Evolutionary conservation across 2,888 invertebrate species (phyloP), one percentile per base, ranked within the genome.

Genomic region (Conops quadrifasciatus): DNA sequence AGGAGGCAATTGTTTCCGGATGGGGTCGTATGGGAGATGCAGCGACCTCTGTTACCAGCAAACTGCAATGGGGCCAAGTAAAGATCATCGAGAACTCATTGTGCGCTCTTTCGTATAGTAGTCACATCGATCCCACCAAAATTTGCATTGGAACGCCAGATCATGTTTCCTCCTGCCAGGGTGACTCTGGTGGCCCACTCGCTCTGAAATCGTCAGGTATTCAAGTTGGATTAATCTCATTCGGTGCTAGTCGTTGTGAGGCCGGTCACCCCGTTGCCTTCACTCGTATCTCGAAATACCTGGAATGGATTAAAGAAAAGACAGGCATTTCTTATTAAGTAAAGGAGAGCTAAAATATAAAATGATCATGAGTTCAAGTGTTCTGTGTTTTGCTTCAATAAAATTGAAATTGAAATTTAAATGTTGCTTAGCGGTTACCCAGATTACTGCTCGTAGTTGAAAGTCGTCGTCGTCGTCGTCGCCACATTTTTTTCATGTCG

Each of bases 1-100:
- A 78, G 5, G 47, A 45, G 1, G 85, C 82, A 11, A 75, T 81
- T 21, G 86, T 85, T 49, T 86, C 86, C 71, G 88, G 88, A 28
- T 88, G 87, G 87, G 88, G 88, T 63, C 81, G 79, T 72, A 76
- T 28, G 62, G 79, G 78, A 2, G 83, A 83, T 36, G 26, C 62
- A 1, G 77, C 77, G 19, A 16, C 75, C 51, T 36, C 62, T 64
- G 79, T 80, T n/a, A 69, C 78, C 65, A 36, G 26, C 19, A 1
- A 7, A 2, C 13, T 58, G 28, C 58, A 26, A 2, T 58, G 28
- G 26, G 28, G 15, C 2, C 3, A 15, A 4, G 26, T 26, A 15
- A 7, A 21, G 11, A 28, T 58, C 0, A 58, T 58, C 15, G 16
- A 2, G 5, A 58, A 58, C 28, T 9, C 21, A 24, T 21, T 15